Evolutionary conservation across 1,140 invertebrate species (phyloP), one percentile per base, ranked within the genome.

Genomic region (Heliconius eleuchia): DNA sequence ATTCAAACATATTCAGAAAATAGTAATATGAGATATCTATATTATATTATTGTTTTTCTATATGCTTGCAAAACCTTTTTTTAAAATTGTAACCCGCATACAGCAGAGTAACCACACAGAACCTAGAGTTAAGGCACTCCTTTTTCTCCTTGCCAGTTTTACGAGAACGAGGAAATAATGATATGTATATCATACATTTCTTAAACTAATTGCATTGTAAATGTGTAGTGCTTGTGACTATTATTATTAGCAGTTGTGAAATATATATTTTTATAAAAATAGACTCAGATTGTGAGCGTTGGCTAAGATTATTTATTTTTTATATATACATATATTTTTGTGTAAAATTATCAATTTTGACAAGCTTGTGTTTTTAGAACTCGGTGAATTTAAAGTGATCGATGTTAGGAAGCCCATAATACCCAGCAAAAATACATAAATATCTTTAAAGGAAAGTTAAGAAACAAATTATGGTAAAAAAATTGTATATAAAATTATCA

Each of bases 261-360:
- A 66, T 27, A 27, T 27, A 30, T 66, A 66, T 27, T 66, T n/a
- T 66, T 27, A 30, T 66, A 66, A 8, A 3, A 27, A 66, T 30
- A 16, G 23, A 60, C 3, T 66, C 3, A 76, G 57, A 73, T 73
- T 13, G 78, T 83, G 82, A 80, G 76, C 75, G 50, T 70, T 81
- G 78, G 71, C 76, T 37, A 66, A 52, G 39, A 71, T 66, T 8
- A 30, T 30, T 66, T 66, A 66, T 66, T 11, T 66, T 27, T 66
- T 30, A 66, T 30, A 66, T 66, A 30, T 16, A 66, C 5, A 66
- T 66, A 66, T 30, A 30, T 66, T 66, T 66, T 66, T 8, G 60
- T 66, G 60, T 66, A 60, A 27, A 46, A 27, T 60, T 23, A 27
- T 18, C 50, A 50, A 23, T 23, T 23, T 23, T 70, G n/a, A 76